Percentiles rank a stretch among this genome's conserved stretches.
phyloP scores from a whole-genome alignment of 2,888 invertebrate species.

The Drosophila paranaensis region DNA sequence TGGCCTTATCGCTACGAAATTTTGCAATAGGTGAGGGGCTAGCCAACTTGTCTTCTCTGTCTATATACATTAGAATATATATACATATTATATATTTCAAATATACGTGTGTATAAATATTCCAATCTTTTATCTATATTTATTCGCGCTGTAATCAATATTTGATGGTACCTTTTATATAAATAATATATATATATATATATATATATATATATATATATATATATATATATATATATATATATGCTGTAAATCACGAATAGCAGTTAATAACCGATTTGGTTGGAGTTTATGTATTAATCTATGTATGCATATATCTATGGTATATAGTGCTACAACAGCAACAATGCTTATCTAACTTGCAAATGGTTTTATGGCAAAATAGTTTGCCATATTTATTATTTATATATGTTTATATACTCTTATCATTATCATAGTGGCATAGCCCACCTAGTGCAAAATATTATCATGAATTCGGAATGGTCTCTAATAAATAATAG shows the following conservation, averaged over 20 bases:
- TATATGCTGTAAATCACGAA: conserved; percentile 19
- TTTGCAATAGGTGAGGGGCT: conserved; percentile 9
- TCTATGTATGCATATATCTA: not conserved
- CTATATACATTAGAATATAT: not conserved
- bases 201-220: too few relatives aligned
- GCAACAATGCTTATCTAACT: not conserved
- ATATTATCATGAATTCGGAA: too few relatives aligned
- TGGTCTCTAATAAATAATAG: too few relatives aligned
- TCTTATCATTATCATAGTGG: too few relatives aligned
- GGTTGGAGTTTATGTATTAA: not conserved
- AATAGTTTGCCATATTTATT: not conserved
- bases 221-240: too few relatives aligned
- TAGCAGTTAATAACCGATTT: conserved; percentile 8
- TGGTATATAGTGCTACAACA: not conserved
- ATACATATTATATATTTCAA: not conserved
- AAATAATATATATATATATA: too few relatives aligned
- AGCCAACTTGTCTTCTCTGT: conserved; percentile 2
- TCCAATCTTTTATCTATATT: conserved; percentile 11
- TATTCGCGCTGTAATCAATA: conserved; percentile 2
- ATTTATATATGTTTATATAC: not conserved
- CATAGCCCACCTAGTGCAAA: too few relatives aligned
- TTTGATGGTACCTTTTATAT: conserved; percentile 1
- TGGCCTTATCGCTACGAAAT: conserved; percentile 13
- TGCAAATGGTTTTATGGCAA: not conserved
- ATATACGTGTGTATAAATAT: not conserved